Evolutionary conservation across 2,797 vertebrate species (phyloP), one percentile per base, ranked within the genome.

Genomic region (Nasua narica): DNA sequence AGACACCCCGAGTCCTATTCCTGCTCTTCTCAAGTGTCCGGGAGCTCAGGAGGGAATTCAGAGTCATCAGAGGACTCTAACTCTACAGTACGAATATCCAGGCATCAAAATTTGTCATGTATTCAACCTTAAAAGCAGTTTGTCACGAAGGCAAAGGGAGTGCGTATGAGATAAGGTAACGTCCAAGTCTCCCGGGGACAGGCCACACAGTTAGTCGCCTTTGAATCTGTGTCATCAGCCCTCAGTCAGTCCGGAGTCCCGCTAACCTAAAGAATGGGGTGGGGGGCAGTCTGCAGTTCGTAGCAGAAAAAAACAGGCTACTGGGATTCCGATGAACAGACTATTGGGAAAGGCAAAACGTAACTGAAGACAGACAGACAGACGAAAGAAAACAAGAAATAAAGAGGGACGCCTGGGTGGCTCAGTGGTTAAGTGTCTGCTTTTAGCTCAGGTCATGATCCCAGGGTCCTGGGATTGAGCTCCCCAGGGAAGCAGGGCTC

Each of bases 321-420:
- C n/a, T 4, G n/a, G 50, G 74, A 93, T 87, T 95, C 95, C 89
- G 78, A 79, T 46, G 91, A 95, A 76, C 81, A 76, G 74, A 88
- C 69, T 89, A 62, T 4, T 29, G 46, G 50, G 69, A 93, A 96
- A 95, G 46, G 25, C 40, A 60, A 95, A 91, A 85, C 21, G 25
- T 43, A 87, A 87, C 29, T 88, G 58, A 79, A 95, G 65, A 90
- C 56, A 15, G 14, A 54, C 43, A 9, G 19, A 46, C 46, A 40
- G 52, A 50, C 0, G 43, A 95, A 90, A 37, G 14, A 7, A 32
- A 32, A 27, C 2, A 15, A 62, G 14, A 7, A 62, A 32, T 29
- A 15, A 62, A 32, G 60, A 60, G 32, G 8, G 62, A 16, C 0
- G 32, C 62, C 32, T 65, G 32, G 32, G 62, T 35, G 62, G 16